These are phyloP conservation scores for Sturnus vulgaris DNA, from an alignment of 2,113 vertebrate genomes.

Conservation along the genomic window DNA sequence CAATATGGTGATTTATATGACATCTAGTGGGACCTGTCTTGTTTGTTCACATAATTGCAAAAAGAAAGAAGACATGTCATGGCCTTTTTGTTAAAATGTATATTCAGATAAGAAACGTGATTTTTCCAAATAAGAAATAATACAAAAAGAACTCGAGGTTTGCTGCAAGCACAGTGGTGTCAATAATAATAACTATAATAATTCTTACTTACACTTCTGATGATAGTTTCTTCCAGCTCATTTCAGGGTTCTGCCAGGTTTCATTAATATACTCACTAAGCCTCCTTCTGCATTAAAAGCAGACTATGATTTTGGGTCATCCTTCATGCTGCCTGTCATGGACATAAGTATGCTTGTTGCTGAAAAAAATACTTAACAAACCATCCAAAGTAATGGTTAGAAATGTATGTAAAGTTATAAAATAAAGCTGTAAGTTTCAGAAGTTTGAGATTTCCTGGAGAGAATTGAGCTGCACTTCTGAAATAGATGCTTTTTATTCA, in stretches of 20 bases:
- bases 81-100: background rate
- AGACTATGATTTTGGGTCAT: background rate
- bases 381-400: background rate
- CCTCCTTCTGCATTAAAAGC: background rate
- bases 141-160: background rate
- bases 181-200: background rate
- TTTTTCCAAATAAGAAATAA: background rate
- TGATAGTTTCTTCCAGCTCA: background rate
- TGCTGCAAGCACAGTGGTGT: background rate
- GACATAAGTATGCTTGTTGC: background rate
- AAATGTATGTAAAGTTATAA: background rate
- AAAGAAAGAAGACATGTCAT: background rate
- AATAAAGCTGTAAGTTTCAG: background rate
- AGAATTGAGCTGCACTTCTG: background rate
- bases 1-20: background rate
- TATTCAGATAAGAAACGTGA: background rate
- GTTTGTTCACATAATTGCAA: background rate
- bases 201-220: background rate
- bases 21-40: background rate
- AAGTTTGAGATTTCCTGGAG: background rate
- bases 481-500: background rate
- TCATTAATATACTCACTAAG: background rate
- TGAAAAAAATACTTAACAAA: slow-evolving; percentile 1
- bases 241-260: slow-evolving; percentile 29
- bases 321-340: background rate